Conservation (phyloP, 2,888 invertebrate genomes). For the Pomacea canaliculata region DNA sequence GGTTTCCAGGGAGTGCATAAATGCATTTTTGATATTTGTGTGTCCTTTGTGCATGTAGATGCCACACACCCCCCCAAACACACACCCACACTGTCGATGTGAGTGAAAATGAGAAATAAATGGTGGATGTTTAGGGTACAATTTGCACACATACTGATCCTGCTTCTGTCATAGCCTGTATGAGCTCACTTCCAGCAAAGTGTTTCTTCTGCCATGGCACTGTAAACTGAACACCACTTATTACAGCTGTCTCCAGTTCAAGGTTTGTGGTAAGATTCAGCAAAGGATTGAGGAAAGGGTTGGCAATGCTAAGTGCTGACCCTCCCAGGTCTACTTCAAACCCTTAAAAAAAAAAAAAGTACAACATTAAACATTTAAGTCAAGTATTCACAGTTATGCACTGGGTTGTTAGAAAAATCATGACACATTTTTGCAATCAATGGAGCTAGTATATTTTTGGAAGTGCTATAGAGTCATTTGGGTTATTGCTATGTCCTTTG, state of each 20-base stretch:
- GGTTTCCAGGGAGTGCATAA: no score
- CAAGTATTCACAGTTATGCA: neutral
- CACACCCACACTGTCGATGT: no score
- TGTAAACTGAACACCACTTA: constrained; percentile 42
- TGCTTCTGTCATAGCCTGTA: neutral
- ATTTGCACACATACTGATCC: neutral
- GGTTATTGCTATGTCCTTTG: no score
- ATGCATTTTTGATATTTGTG: no score
- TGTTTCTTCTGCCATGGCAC: constrained; percentile 40
- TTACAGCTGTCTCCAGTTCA: constrained; percentile 41
- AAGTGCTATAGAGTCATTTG: no score
- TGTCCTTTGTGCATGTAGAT: no score
- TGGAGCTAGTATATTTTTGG: no score
- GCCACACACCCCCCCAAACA: no score
- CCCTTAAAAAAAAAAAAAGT: constrained; percentile 28
- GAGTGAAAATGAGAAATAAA: no score
- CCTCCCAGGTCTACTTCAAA: constrained; percentile 54
- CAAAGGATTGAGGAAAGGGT: constrained; percentile 43
- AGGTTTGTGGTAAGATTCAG: constrained; percentile 42
- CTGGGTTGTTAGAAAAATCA: neutral
- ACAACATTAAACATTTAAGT: neutral
- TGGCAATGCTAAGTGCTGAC: constrained; percentile 40
- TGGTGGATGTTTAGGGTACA: no score
- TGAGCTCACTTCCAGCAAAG: constrained; percentile 40
- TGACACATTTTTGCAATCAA: neutral